Percentiles rank a stretch among this genome's conserved stretches.
Conservation (phyloP, 2,113 vertebrate species). For the Forbesichthys agassizii region DNA sequence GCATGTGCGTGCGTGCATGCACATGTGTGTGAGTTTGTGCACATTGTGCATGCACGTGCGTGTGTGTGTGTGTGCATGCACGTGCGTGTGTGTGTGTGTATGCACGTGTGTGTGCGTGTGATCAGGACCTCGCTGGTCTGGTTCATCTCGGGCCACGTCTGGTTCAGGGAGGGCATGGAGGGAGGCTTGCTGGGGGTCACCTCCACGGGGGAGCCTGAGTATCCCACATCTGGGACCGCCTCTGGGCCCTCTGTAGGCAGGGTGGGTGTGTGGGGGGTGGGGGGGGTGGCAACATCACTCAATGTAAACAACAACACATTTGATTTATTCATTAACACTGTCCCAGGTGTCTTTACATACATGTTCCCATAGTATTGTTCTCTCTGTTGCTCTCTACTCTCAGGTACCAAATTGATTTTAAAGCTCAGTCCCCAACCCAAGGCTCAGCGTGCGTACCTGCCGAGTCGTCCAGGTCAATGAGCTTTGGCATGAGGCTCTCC, state of each 20-base stretch:
- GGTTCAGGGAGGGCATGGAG: conserved; percentile 98
- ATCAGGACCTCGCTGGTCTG: conserved; percentile 95
- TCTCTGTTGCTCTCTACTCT: too few relatives aligned
- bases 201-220: conserved; percentile 91
- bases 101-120: conserved; percentile 25
- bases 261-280: background rate
- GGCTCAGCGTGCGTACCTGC: conserved; percentile 78
- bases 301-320: too few relatives aligned
- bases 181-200: conserved; percentile 97
- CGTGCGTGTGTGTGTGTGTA: too few relatives aligned
- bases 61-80: background rate
- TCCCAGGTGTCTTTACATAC: too few relatives aligned
- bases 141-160: conserved; percentile 97
- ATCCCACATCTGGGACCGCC: conserved; percentile 85
- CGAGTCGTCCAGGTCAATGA: conserved; percentile 97
- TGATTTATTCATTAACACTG: too few relatives aligned
- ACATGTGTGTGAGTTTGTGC: background rate
- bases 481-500: conserved; percentile 98
- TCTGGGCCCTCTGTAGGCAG: conserved; percentile 79
- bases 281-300: too few relatives aligned
- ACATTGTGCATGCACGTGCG: conserved; percentile 6
- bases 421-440: too few relatives aligned
- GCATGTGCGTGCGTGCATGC: too few relatives aligned
- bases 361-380: too few relatives aligned
- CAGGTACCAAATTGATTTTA: too few relatives aligned